A percentile compares a stretch with the other conserved stretches of the same genome.
Evolutionary conservation across 2,797 vertebrate species (phyloP).

Genomic region (Smutsia temminckii): DNA sequence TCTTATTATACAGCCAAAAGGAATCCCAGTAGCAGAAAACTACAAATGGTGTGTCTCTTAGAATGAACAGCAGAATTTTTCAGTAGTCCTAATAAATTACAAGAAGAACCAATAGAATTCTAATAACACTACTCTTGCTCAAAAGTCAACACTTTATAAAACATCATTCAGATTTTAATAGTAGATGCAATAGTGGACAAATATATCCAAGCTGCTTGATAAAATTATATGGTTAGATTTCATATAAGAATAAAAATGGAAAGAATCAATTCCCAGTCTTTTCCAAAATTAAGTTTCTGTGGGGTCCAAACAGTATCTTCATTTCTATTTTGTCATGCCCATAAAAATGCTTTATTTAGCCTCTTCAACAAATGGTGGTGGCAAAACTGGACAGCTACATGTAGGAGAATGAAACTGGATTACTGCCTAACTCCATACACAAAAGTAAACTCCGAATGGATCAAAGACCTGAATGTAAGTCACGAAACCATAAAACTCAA

Average conservation of each 20-base stretch:
- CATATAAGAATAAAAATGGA: background rate
- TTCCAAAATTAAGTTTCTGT: background rate
- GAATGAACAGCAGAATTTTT: background rate
- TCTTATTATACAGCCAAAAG: constrained; percentile 31
- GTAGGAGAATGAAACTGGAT: too few relatives aligned
- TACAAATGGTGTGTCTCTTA: background rate
- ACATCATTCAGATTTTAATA: background rate
- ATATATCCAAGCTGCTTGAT: background rate
- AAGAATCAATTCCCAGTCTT: background rate
- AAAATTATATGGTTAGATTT: background rate
- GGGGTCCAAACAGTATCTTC: background rate
- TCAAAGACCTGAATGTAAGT: too few relatives aligned
- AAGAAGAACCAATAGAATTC: background rate
- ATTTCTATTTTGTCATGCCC: background rate
- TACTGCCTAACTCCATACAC: too few relatives aligned
- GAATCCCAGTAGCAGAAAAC: constrained; percentile 8
- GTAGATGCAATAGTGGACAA: background rate
- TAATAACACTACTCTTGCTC: background rate
- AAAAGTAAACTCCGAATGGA: too few relatives aligned
- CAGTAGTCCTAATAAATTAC: background rate
- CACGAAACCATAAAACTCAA: too few relatives aligned
- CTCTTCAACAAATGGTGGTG: too few relatives aligned
- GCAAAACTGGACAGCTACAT: too few relatives aligned
- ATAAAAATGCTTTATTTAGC: background rate
- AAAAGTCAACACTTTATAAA: background rate